Conservation (phyloP, 2,797 vertebrate species). For the Hephaestus fuliginosus region DNA sequence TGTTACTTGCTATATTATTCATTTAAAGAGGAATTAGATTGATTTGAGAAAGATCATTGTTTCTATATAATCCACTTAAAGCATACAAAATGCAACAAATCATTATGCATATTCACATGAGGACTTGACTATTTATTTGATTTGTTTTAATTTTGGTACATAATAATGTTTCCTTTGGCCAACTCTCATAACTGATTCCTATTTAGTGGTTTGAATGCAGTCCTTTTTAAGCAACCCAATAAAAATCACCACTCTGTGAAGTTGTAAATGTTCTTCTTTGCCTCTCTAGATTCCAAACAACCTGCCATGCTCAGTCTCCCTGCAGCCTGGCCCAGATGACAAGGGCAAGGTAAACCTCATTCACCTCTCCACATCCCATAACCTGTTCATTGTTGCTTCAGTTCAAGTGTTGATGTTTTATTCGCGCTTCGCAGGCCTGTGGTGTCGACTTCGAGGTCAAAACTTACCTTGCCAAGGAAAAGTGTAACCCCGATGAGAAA, state of each 20-base stretch:
- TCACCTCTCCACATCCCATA: not conserved
- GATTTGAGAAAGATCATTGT: not conserved
- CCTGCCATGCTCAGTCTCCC: conserved; percentile 91
- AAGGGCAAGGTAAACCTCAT: conserved; percentile 87
- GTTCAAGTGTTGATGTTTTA: not conserved
- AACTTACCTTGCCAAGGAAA: conserved; percentile 86
- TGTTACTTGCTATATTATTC: not conserved
- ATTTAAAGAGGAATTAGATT: not conserved
- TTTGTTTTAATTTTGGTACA: not conserved
- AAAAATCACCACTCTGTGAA: not conserved
- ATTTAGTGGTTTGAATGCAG: not conserved
- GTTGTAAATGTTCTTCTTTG: conserved; percentile 3
- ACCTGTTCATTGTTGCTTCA: not conserved
- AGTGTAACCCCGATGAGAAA: conserved; percentile 89
- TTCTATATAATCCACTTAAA: not conserved
- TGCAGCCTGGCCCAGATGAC: conserved; percentile 91
- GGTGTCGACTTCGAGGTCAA: conserved; percentile 94
- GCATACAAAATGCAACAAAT: not conserved
- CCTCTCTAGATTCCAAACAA: conserved; percentile 88
- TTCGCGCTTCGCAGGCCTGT: conserved; percentile 84
- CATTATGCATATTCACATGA: not conserved
- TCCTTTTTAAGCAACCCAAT: not conserved
- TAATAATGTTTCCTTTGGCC: not conserved
- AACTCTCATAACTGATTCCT: not conserved
- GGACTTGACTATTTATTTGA: not conserved